Evolutionary conservation across 1,140 invertebrate species (phyloP).

Genomic region (Agrypnia vestita): DNA sequence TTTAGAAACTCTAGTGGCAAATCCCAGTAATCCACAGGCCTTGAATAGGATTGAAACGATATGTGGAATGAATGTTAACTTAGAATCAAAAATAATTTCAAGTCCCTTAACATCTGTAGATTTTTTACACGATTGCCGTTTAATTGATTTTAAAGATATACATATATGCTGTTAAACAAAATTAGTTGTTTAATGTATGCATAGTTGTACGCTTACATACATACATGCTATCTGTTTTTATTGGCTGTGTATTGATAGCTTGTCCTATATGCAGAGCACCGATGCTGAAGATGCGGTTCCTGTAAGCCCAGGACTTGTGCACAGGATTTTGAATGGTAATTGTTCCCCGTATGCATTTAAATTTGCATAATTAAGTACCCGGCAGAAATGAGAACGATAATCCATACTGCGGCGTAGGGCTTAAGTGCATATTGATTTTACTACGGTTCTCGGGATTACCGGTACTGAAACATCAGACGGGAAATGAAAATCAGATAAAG

Average conservation of each 20-base stretch:
- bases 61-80: too few species aligned
- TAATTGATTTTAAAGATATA: too few species aligned
- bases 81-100: too few species aligned
- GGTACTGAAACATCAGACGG: background rate
- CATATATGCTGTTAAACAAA: too few species aligned
- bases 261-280: slow-evolving; percentile 23
- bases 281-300: slow-evolving; percentile 26
- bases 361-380: slow-evolving; percentile 38
- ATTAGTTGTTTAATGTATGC: too few species aligned
- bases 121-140: too few species aligned
- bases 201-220: too few species aligned
- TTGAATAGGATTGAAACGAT: too few species aligned
- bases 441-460: background rate
- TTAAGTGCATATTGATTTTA: slow-evolving; percentile 24
- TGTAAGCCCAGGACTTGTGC: slow-evolving; percentile 23
- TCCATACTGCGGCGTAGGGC: background rate
- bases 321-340: slow-evolving; percentile 27
- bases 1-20: too few species aligned
- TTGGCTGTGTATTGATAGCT: slow-evolving; percentile 18
- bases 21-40: too few species aligned
- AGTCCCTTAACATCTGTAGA: too few species aligned
- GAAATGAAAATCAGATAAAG: too few species aligned
- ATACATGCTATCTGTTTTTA: background rate
- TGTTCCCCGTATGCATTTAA: slow-evolving; percentile 4
- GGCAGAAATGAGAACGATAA: slow-evolving; percentile 13